Conservation (phyloP, 2,797 vertebrate genomes). For the Mus minutoides region DNA sequence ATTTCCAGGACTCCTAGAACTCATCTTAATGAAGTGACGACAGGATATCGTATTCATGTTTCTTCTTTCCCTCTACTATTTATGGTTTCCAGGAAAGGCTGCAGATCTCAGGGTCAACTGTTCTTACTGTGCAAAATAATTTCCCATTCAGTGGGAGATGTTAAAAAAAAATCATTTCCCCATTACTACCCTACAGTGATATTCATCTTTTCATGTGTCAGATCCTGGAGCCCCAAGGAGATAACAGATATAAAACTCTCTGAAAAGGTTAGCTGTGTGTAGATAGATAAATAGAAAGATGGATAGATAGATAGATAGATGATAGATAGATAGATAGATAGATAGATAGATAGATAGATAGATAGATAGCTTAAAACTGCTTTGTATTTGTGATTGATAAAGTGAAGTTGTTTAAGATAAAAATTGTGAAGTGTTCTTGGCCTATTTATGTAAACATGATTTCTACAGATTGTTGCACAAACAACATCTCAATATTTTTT, state of each 20-base stretch:
- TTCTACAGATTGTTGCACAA: background rate
- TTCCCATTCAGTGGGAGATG: background rate
- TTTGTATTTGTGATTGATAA: background rate
- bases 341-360: too few relatives aligned
- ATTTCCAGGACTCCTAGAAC: background rate
- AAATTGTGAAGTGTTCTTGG: background rate
- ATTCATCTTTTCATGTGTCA: background rate
- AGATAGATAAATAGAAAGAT: too few relatives aligned
- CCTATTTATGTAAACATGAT: background rate
- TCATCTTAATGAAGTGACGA: background rate
- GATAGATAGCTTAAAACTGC: background rate
- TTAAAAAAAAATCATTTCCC: background rate
- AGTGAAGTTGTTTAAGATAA: background rate
- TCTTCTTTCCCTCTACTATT: background rate
- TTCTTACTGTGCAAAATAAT: constrained; percentile 2
- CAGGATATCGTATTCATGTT: background rate
- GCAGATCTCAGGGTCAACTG: background rate
- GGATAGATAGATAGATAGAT: too few relatives aligned
- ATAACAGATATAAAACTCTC: background rate
- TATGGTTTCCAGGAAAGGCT: background rate
- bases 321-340: too few relatives aligned
- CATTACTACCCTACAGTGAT: background rate
- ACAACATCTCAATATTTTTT: background rate
- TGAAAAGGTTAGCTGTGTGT: background rate
- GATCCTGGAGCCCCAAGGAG: background rate